A percentile compares a stretch with the other conserved stretches of the same genome.
phyloP scores from a whole-genome alignment of 2,797 vertebrate species.

The Sibirionetta formosa region DNA sequence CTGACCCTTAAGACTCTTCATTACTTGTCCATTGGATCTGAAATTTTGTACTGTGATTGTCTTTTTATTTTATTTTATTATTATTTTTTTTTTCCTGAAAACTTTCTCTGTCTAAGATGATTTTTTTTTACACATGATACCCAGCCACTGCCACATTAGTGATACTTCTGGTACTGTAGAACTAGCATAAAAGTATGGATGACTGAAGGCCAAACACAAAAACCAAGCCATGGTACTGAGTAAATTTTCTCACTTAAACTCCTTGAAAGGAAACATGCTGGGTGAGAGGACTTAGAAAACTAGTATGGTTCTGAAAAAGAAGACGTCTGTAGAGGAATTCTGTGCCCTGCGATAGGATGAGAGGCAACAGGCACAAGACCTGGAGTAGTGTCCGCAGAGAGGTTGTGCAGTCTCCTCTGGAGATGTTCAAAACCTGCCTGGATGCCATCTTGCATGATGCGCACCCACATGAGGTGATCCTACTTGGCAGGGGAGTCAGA shows the following conservation, averaged over 20 bases:
- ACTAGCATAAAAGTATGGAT: not conserved
- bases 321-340: not conserved
- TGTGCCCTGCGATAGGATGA: too few relatives aligned
- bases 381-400: too few relatives aligned
- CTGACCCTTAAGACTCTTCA: accelerated
- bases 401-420: too few relatives aligned
- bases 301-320: not conserved
- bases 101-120: accelerated
- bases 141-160: not conserved
- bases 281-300: not conserved
- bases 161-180: not conserved
- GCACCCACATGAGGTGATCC: too few relatives aligned
- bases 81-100: not conserved
- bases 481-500: too few relatives aligned
- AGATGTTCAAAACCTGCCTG: too few relatives aligned
- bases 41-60: not conserved
- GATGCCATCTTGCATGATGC: too few relatives aligned
- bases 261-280: not conserved
- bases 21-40: not conserved
- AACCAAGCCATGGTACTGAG: not conserved
- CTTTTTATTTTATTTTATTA: not conserved
- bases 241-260: not conserved
- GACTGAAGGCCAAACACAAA: not conserved
- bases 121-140: not conserved
- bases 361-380: too few relatives aligned